Percentiles rank a stretch among this genome's conserved stretches.
These are phyloP conservation scores for Syritta pipiens DNA, from an alignment of 2,888 invertebrate species.

Conservation along the genomic window DNA sequence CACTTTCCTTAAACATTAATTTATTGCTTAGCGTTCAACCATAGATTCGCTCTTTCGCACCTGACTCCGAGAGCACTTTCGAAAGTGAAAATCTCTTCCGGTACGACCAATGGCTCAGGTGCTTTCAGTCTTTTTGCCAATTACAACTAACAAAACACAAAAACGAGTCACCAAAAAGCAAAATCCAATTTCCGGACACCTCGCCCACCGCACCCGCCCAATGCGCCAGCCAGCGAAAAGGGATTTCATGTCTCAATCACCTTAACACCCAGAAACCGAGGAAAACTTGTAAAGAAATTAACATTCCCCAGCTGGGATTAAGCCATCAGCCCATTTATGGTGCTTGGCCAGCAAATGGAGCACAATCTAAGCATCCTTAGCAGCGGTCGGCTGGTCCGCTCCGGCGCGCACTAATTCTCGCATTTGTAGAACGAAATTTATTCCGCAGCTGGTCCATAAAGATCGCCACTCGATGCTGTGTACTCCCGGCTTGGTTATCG, in stretches of 20 bases:
- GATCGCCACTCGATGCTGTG: conserved; percentile 53
- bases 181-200: too few species aligned
- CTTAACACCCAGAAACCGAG: conserved; percentile 13
- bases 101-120: too few species aligned
- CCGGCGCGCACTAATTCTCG: conserved; percentile 60
- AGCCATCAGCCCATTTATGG: conserved; percentile 67
- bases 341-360: conserved; percentile 58
- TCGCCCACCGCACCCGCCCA: too few species aligned
- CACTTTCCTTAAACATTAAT: too few species aligned
- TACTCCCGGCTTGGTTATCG: not conserved
- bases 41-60: too few species aligned
- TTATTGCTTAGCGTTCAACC: too few species aligned
- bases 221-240: conserved; percentile 44
- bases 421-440: conserved; percentile 67
- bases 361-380: conserved; percentile 45
- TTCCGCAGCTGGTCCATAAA: conserved; percentile 61
- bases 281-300: conserved; percentile 56
- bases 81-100: too few species aligned
- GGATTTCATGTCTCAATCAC: conserved; percentile 51
- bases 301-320: conserved; percentile 48
- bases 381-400: conserved; percentile 12
- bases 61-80: too few species aligned
- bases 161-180: too few species aligned
- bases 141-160: too few species aligned
- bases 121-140: too few species aligned